Evolutionary conservation across 2,888 invertebrate genomes (phyloP).

Genomic region (Lysandra bellargus): DNA sequence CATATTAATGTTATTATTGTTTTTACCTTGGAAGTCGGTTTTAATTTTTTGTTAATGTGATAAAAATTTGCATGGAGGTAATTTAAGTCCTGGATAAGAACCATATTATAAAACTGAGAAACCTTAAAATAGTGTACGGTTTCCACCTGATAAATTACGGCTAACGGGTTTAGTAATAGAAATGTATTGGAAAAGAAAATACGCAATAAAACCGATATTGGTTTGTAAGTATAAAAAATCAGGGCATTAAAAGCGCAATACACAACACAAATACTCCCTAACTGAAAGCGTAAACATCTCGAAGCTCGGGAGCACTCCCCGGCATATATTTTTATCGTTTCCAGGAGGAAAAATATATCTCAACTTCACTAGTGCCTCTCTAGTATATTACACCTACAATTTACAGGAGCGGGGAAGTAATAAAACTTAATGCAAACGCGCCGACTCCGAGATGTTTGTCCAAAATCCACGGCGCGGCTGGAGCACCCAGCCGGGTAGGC

Average conservation of each 20-base stretch:
- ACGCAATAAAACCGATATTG: background rate
- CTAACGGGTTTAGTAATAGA: background rate
- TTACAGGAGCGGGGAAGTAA: slow-evolving; percentile 71
- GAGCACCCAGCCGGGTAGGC: slow-evolving; percentile 56
- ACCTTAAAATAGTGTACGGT: background rate
- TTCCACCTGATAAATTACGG: background rate
- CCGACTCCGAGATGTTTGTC: slow-evolving; percentile 66
- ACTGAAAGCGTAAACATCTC: slow-evolving; percentile 47
- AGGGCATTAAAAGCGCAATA: slow-evolving; percentile 31
- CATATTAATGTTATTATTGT: too few species aligned
- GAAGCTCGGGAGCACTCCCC: slow-evolving; percentile 49
- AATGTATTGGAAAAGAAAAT: background rate
- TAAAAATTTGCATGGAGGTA: too few species aligned
- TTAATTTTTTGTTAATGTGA: too few species aligned
- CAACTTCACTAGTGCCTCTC: slow-evolving; percentile 49
- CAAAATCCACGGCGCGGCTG: slow-evolving; percentile 60
- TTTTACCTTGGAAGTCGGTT: too few species aligned
- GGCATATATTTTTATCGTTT: slow-evolving; percentile 60
- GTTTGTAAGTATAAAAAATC: slow-evolving; percentile 21
- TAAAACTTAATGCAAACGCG: slow-evolving; percentile 75
- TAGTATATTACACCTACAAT: slow-evolving; percentile 68
- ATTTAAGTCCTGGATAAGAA: too few species aligned
- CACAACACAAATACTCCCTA: slow-evolving; percentile 37
- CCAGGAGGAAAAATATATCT: slow-evolving; percentile 57
- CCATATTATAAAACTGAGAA: too few species aligned